Evolutionary conservation across 2,113 vertebrate species (phyloP).

Genomic region (Myodes glareolus): DNA sequence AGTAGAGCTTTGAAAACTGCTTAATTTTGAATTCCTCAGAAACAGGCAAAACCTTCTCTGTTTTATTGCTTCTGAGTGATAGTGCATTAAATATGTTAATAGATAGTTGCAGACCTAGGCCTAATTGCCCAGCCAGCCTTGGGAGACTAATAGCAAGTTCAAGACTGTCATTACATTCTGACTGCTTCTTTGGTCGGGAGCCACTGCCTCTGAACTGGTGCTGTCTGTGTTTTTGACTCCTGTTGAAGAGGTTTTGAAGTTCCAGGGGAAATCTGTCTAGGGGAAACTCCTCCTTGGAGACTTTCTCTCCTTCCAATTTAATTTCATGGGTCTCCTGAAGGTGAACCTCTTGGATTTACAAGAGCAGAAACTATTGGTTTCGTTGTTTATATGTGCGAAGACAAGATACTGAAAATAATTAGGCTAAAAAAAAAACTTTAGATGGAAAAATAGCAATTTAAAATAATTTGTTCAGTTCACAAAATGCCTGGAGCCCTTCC

Average conservation of each 20-base stretch:
- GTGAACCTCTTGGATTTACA: background rate
- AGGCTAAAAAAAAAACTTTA: background rate
- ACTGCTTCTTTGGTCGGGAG: background rate
- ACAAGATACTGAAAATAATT: background rate
- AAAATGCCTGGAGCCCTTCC: background rate
- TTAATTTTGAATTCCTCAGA: conserved; percentile 49
- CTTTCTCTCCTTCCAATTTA: conserved; percentile 1
- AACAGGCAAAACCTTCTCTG: background rate
- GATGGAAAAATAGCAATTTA: background rate
- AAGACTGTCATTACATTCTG: background rate
- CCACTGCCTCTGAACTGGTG: background rate
- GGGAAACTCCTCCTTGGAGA: background rate
- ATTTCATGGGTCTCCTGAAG: background rate
- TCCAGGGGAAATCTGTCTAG: background rate
- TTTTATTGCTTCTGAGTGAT: conserved; percentile 43
- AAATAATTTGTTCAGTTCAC: background rate
- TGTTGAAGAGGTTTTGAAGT: conserved; percentile 37
- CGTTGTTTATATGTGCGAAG: background rate
- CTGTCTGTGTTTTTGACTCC: background rate
- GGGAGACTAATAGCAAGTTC: conserved; percentile 51
- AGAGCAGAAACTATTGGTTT: background rate
- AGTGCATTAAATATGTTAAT: conserved; percentile 57
- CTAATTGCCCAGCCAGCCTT: conserved; percentile 47
- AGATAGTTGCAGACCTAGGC: conserved; percentile 19
- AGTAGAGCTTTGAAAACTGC: conserved; percentile 33